Percentiles rank a stretch among this genome's conserved stretches.
These are phyloP conservation scores for Drosophila oshimai DNA, from an alignment of 1,140 invertebrate species.

Conservation along the genomic window DNA sequence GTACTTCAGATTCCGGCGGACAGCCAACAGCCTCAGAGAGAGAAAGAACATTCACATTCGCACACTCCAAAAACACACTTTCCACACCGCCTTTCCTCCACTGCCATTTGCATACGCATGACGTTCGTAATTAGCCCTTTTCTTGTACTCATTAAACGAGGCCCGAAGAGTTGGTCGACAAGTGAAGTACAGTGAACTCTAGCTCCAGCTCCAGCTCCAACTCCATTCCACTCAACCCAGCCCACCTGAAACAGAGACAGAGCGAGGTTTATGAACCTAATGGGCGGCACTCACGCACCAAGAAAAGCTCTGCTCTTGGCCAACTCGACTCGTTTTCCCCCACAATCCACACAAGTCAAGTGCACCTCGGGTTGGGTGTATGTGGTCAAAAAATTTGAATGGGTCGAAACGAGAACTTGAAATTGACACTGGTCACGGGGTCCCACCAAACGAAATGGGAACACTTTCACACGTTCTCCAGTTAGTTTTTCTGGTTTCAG, in stretches of 20 bases:
- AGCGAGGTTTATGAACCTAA: conserved; percentile 27
- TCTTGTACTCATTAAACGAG: conserved; percentile 49
- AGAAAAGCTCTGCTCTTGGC: conserved; percentile 17
- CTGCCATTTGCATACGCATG: conserved; percentile 66
- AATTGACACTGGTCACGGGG: conserved; percentile 52
- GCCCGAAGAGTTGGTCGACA: no score
- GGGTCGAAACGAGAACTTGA: conserved; percentile 51
- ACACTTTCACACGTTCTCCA: conserved; percentile 65
- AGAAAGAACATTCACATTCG: conserved; percentile 60
- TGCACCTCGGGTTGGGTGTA: no score
- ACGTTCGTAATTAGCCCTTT: conserved; percentile 51
- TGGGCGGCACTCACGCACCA: conserved; percentile 28
- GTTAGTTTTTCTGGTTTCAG: not conserved
- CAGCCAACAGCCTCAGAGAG: no score
- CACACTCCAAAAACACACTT: conserved; percentile 74
- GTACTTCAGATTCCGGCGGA: not conserved
- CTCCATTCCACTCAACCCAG: no score
- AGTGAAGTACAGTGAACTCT: conserved; percentile 21
- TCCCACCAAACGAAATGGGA: conserved; percentile 56
- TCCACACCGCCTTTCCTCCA: conserved; percentile 8
- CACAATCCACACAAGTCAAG: conserved; percentile 17
- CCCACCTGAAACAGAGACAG: not conserved
- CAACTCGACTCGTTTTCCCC: not conserved
- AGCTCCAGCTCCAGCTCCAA: no score
- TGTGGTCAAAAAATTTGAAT: not conserved